Percentiles rank a stretch among this genome's conserved stretches.
These are phyloP conservation scores for Ectemnius cavifrons DNA, from an alignment of 2,888 invertebrate species.

Conservation along the genomic window DNA sequence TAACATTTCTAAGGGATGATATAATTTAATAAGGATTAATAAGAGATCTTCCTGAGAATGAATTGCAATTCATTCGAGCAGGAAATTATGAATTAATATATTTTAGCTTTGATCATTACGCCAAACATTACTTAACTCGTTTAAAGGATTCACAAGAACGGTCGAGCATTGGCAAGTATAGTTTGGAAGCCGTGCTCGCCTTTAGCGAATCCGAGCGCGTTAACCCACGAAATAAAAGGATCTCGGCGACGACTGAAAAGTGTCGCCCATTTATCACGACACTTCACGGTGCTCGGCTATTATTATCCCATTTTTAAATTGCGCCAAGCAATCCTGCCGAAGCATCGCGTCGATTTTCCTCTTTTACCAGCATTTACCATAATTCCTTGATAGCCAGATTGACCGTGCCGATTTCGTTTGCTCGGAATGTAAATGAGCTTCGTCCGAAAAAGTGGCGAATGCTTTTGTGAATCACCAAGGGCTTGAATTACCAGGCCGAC, in stretches of 20 bases:
- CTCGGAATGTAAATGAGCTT: background rate
- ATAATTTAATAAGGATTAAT: too few species aligned
- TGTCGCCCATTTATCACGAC: conserved; percentile 44
- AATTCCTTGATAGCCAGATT: conserved; percentile 23
- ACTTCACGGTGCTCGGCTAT: conserved; percentile 41
- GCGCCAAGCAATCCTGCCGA: conserved; percentile 43
- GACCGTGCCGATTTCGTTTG: conserved; percentile 1
- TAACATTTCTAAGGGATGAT: too few species aligned
- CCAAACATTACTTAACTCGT: too few species aligned
- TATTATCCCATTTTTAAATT: conserved; percentile 55
- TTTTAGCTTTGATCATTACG: background rate
- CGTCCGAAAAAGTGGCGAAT: too few species aligned
- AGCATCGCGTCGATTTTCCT: conserved; percentile 47
- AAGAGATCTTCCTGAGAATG: too few species aligned
- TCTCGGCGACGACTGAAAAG: conserved; percentile 56
- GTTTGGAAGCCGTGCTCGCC: too few species aligned
- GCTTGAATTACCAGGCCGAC: background rate
- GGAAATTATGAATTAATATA: background rate
- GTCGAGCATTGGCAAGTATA: background rate
- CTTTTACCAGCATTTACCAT: conserved; percentile 28
- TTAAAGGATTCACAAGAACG: background rate
- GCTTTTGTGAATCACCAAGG: too few species aligned
- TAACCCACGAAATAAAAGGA: too few species aligned
- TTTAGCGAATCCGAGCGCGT: too few species aligned
- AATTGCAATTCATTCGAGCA: too few species aligned